These are phyloP conservation scores for Mareca penelope DNA, from an alignment of 2,797 vertebrate species.

Conservation along the genomic window DNA sequence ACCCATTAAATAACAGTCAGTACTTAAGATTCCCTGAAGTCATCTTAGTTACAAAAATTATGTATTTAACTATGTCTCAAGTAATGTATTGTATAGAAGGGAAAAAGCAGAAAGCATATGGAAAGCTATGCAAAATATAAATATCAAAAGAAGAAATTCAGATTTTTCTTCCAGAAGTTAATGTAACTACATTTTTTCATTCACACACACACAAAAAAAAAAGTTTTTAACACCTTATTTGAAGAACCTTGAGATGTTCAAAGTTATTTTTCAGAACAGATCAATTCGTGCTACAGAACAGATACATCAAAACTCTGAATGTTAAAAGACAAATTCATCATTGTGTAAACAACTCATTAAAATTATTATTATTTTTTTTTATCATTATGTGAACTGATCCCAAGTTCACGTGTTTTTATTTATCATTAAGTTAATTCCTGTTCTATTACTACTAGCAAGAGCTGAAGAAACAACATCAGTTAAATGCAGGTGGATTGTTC, in stretches of 20 bases:
- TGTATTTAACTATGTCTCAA: background rate
- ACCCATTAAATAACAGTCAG: background rate
- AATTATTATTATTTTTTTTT: background rate
- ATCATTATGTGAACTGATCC: background rate
- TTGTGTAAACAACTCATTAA: constrained; percentile 37
- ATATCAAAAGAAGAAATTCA: background rate
- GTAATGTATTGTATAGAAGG: background rate
- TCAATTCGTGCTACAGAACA: constrained; percentile 12
- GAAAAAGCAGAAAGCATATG: background rate
- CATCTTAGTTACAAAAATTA: background rate
- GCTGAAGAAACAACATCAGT: background rate
- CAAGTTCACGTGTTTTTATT: constrained; percentile 41
- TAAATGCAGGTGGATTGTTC: background rate
- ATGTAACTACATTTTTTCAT: background rate
- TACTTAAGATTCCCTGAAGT: background rate
- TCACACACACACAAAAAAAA: background rate
- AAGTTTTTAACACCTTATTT: background rate
- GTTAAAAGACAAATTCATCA: constrained; percentile 28
- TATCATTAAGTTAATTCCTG: background rate
- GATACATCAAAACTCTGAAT: background rate
- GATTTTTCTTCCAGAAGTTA: background rate
- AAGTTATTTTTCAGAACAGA: constrained; percentile 4
- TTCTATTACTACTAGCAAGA: background rate
- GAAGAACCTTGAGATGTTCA: background rate
- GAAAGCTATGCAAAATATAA: background rate